These are phyloP conservation scores for Drosophila ironensis DNA, from an alignment of 1,140 invertebrate species.

Conservation along the genomic window DNA sequence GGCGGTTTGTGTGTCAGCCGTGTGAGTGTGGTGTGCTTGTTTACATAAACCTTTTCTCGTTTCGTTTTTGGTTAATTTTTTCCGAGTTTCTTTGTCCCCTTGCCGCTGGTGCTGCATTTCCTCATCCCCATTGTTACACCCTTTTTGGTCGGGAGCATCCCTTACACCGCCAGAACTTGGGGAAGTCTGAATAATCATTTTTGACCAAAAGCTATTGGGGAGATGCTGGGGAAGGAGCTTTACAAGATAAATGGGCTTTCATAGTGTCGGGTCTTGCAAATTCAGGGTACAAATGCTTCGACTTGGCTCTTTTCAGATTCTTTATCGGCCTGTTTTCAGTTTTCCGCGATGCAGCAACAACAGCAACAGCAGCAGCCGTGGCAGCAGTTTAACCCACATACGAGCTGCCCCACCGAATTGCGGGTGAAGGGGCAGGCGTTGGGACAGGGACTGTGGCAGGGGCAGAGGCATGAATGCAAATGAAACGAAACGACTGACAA, in stretches of 20 bases:
- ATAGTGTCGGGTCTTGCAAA: too few relatives aligned
- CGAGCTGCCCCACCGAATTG: slow-evolving; percentile 38
- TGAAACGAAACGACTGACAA: slow-evolving; percentile 74
- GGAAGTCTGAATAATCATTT: too few relatives aligned
- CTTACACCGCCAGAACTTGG: too few relatives aligned
- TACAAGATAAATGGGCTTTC: too few relatives aligned
- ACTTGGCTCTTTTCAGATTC: neutral
- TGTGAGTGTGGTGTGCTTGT: slow-evolving; percentile 23
- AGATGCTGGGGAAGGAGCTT: too few relatives aligned
- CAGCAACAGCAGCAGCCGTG: slow-evolving; percentile 44
- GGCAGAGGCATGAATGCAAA: slow-evolving; percentile 47
- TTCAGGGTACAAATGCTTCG: neutral
- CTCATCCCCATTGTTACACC: neutral
- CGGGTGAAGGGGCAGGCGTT: slow-evolving; percentile 13
- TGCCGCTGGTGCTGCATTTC: slow-evolving; percentile 7
- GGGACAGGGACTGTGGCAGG: neutral
- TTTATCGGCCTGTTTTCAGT: slow-evolving; percentile 15
- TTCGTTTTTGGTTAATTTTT: slow-evolving; percentile 38
- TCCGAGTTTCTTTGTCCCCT: slow-evolving; percentile 16
- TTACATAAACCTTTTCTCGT: slow-evolving; percentile 70
- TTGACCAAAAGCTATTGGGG: too few relatives aligned
- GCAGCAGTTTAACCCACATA: slow-evolving; percentile 69
- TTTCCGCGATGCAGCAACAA: slow-evolving; percentile 43
- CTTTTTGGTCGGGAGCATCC: too few relatives aligned
- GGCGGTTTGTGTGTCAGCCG: neutral